A percentile compares a stretch with the other conserved stretches of the same genome.
Conservation (phyloP, 2,888 invertebrate genomes). For the Adelphocoris suturalis region DNA sequence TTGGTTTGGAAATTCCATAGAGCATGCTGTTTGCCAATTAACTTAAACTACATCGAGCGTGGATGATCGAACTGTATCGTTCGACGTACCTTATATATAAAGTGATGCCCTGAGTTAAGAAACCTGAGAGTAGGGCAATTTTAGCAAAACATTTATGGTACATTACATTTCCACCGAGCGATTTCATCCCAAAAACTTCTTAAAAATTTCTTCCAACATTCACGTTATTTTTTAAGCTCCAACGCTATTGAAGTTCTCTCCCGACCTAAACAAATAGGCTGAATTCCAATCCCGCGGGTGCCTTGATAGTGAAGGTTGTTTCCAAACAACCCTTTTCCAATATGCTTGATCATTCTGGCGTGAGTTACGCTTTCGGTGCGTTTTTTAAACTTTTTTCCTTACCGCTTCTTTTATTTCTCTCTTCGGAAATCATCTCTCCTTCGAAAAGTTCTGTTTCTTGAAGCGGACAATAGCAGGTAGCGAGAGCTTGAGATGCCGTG, state of each 20-base stretch:
- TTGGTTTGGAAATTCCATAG: too few relatives aligned
- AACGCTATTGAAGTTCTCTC: background rate
- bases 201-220: background rate
- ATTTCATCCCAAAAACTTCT: too few relatives aligned
- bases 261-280: slow-evolving; percentile 37
- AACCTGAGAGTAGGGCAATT: too few relatives aligned
- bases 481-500: slow-evolving; percentile 44
- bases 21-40: too few relatives aligned
- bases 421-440: slow-evolving; percentile 9
- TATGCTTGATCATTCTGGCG: slow-evolving; percentile 69
- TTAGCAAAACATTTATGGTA: too few relatives aligned
- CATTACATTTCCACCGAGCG: too few relatives aligned
- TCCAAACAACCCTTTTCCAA: slow-evolving; percentile 69
- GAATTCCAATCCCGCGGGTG: slow-evolving; percentile 10
- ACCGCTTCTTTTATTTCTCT: slow-evolving; percentile 3
- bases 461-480: slow-evolving; percentile 69
- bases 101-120: too few relatives aligned
- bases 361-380: slow-evolving; percentile 68
- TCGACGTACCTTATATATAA: too few relatives aligned
- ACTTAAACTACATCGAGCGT: too few relatives aligned
- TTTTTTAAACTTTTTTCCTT: slow-evolving; percentile 56
- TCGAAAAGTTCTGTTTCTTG: slow-evolving; percentile 58
- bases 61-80: too few relatives aligned
- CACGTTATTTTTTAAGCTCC: background rate
- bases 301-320: slow-evolving; percentile 58